Percentiles rank a stretch among this genome's conserved stretches.
Evolutionary conservation across 37 sponge, comb jelly and placozoan genomes (phyloP).

Genomic region (Chondrilla cf. caribensis): DNA sequence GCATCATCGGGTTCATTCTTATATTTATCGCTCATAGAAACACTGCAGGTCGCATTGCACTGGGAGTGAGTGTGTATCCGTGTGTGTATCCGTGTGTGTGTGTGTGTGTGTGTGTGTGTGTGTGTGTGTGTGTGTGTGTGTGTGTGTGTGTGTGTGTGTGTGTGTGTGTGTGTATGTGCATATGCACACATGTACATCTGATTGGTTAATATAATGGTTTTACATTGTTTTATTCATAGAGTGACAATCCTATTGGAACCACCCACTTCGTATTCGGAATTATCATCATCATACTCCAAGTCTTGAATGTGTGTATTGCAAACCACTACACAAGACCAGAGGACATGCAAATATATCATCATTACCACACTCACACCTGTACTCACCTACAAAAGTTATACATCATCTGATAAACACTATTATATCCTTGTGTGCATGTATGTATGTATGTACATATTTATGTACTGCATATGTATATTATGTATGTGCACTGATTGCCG

Average conservation of each 20-base stretch:
- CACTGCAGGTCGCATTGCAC: not conserved
- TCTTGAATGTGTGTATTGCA: slow-evolving; percentile 68
- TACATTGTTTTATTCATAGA: not conserved
- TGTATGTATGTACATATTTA: no score
- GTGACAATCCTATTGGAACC: slow-evolving; percentile 23
- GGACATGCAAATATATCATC: no score
- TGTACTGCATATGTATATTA: no score
- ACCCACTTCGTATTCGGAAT: slow-evolving; percentile 59
- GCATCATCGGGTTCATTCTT: slow-evolving; percentile 40
- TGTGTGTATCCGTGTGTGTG: slow-evolving; percentile 16
- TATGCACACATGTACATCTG: not conserved
- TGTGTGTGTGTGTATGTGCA: not conserved
- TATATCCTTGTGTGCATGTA: no score
- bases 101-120: slow-evolving; percentile 25
- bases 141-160: slow-evolving; percentile 15
- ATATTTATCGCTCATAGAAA: slow-evolving; percentile 35
- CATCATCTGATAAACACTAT: no score
- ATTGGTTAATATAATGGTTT: not conserved
- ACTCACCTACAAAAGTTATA: no score
- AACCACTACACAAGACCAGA: no score
- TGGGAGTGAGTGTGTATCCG: not conserved
- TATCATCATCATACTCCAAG: slow-evolving; percentile 48
- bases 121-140: slow-evolving; percentile 12
- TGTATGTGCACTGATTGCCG: no score
- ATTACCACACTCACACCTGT: no score